A percentile compares a stretch with the other conserved stretches of the same genome.
Conservation (phyloP, 2,888 invertebrate species). For the Andrena haemorrhoa region DNA sequence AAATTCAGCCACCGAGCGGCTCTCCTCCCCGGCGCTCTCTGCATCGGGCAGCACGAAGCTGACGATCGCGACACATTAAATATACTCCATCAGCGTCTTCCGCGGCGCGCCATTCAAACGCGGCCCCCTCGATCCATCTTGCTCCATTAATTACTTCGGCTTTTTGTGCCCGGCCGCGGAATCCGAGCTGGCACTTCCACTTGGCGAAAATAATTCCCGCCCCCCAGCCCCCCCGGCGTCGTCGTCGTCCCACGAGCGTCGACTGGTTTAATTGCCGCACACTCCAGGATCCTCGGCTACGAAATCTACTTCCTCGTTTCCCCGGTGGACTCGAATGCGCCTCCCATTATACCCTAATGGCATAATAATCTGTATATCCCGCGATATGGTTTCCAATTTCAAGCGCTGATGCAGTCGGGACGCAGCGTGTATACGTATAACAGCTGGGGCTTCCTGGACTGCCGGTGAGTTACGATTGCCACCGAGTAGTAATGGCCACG, state of each 20-base stretch:
- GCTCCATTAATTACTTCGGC: slow-evolving; percentile 64
- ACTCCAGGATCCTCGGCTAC: slow-evolving; percentile 52
- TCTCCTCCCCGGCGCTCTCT: neutral
- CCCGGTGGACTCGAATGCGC: slow-evolving; percentile 63
- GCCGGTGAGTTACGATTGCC: slow-evolving; percentile 68
- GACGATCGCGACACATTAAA: slow-evolving; percentile 53
- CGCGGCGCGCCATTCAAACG: slow-evolving; percentile 31
- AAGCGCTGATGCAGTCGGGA: slow-evolving; percentile 72
- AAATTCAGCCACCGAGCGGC: neutral
- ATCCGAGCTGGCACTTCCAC: slow-evolving; percentile 37
- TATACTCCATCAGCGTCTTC: slow-evolving; percentile 33
- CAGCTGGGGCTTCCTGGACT: slow-evolving; percentile 64
- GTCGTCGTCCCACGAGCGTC: slow-evolving; percentile 58
- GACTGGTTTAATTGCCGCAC: slow-evolving; percentile 70
- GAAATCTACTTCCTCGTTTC: slow-evolving; percentile 70
- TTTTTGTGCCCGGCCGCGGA: slow-evolving; percentile 28
- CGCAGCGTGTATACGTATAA: slow-evolving; percentile 59
- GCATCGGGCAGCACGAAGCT: slow-evolving; percentile 31
- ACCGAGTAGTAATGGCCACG: slow-evolving; percentile 67
- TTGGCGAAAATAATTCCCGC: slow-evolving; percentile 67
- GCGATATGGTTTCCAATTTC: slow-evolving; percentile 78
- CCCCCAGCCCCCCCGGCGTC: slow-evolving; percentile 31
- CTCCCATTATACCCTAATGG: slow-evolving; percentile 75
- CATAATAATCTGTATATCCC: slow-evolving; percentile 79
- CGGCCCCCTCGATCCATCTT: slow-evolving; percentile 39